Percentiles rank a stretch among this genome's conserved stretches.
These are phyloP conservation scores for Petrolisthes cinctipes DNA, from an alignment of 2,888 invertebrate species.

Conservation along the genomic window DNA sequence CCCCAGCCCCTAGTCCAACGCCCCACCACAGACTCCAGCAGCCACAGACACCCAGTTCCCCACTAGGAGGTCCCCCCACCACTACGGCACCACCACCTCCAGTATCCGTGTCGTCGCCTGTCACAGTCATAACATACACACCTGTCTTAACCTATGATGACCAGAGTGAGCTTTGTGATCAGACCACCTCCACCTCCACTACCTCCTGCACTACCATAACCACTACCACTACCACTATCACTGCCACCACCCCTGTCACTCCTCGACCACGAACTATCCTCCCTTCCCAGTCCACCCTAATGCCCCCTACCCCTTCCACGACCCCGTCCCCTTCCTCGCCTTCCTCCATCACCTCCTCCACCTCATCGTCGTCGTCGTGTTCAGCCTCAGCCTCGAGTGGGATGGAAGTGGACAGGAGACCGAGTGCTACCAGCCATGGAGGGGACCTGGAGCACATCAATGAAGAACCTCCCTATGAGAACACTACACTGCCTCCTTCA, in stretches of 20 bases:
- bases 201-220: conserved; percentile 21
- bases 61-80: conserved; percentile 46
- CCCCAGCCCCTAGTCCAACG: conserved; percentile 27
- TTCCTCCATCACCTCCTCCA: conserved; percentile 60
- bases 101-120: conserved; percentile 40
- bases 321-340: conserved; percentile 61
- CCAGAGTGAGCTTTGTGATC: not conserved
- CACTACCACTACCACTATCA: conserved; percentile 26
- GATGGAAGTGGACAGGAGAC: conserved; percentile 42
- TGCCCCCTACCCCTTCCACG: conserved; percentile 58
- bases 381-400: conserved; percentile 27
- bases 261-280: conserved; percentile 61
- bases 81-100: conserved; percentile 46
- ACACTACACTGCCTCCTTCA: conserved; percentile 56
- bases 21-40: not conserved
- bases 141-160: conserved; percentile 48
- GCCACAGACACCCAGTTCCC: conserved; percentile 29
- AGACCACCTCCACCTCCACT: conserved; percentile 5
- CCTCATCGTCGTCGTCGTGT: conserved; percentile 46
- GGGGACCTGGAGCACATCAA: conserved; percentile 63
- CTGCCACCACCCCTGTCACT: conserved; percentile 36
- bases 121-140: conserved; percentile 62
- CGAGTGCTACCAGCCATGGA: conserved; percentile 53
- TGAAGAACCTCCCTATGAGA: conserved; percentile 63
- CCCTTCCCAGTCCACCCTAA: conserved; percentile 50